Base-by-base conservation (phyloP, 2,113 vertebrate species). In the Sclerurus mexicanus region DNA sequence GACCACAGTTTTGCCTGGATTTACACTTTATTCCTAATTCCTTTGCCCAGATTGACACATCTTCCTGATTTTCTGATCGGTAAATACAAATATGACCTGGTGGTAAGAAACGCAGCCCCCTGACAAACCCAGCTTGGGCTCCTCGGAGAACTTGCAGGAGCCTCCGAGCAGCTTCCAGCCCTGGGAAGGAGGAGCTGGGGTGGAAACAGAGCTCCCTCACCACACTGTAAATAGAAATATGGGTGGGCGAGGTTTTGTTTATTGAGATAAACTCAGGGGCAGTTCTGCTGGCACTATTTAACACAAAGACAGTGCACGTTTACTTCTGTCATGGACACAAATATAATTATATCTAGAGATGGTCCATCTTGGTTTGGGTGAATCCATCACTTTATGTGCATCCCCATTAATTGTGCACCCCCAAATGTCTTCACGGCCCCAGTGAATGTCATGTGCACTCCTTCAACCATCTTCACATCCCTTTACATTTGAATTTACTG, bases 301-400 rank as follows among this genome's bases (percentile, higher is more conserved):
- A 53, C 13, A 7, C 0, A 2, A 50, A 52, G 37, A 33, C 4
- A 24, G 9, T 0, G 2, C 1, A 19, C n/a, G 39, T 53, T n/a
- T 56, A 8, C 27, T 42, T 37, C 66, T 89, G 58, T 72, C 7
- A 1, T 39, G 58, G 66, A 14, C 52, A 27, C 19, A 33, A 86
- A 83, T 35, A 21, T 1, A 33, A 47, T 10, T 50, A 27, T 15
- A 50, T 21, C 47, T 14, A 75, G 56, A 47, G 14, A 12, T 1
- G n/a, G 35, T 28, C 56, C 53, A 23, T 71, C 67, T 56, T 21
- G 0, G 1, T 35, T 44, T 60, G 59, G 63, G 50, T 2, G 0
- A 63, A 60, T 55, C 75, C 53, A 9, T 33, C 4, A 2, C 25
- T 78, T 12, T 31, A 17, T 28, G 21, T 3, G 33, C 27, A 11